Conservation (phyloP, 2,797 vertebrate genomes). For the Platyrinchus mystaceus region DNA sequence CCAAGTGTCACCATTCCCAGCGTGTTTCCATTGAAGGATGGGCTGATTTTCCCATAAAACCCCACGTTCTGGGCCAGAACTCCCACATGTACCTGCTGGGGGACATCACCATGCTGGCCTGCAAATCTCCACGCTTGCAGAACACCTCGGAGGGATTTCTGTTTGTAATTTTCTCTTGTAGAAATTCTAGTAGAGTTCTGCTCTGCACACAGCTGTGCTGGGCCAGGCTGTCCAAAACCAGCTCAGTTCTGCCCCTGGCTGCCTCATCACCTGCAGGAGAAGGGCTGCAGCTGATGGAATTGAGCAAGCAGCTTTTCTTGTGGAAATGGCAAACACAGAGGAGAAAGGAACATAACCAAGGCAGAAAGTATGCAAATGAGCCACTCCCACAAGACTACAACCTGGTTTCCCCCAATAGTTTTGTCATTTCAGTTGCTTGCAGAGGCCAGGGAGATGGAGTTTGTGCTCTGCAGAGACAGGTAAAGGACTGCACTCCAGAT, state of each 20-base stretch:
- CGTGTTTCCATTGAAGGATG: not conserved
- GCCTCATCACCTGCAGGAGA: not conserved
- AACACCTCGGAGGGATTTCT: not conserved
- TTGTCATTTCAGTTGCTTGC: not conserved
- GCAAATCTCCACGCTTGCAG: not conserved
- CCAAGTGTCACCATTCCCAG: fast-evolving
- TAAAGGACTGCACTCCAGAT: not conserved
- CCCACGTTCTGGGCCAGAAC: not conserved
- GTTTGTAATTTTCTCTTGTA: not conserved
- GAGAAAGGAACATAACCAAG: not conserved
- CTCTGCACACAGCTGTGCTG: not conserved
- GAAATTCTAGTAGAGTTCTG: not conserved
- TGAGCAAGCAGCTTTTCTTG: not conserved
- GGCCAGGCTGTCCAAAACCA: not conserved
- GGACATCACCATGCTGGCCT: fast-evolving
- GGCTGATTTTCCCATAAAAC: not conserved
- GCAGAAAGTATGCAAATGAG: not conserved
- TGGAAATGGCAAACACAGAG: not conserved
- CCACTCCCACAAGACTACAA: not conserved
- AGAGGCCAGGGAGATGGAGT: not conserved
- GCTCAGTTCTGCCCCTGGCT: not conserved
- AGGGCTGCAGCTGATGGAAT: not conserved
- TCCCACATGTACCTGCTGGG: not conserved
- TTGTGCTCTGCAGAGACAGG: not conserved
- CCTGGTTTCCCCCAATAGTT: not conserved